Evolutionary conservation across 2,797 vertebrate genomes (phyloP).

Genomic region (Lutjanus campechanus): DNA sequence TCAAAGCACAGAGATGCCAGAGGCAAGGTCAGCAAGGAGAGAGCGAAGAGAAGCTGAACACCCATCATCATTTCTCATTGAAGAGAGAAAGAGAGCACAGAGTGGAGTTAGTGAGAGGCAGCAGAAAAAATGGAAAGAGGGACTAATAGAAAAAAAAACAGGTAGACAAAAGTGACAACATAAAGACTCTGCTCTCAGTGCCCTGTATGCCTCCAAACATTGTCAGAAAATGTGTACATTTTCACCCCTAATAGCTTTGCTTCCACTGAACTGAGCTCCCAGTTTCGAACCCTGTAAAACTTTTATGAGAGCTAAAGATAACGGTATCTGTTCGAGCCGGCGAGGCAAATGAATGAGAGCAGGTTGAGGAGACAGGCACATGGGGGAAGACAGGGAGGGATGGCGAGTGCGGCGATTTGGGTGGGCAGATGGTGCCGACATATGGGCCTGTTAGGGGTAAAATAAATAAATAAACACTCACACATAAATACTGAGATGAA

Average conservation of each 20-base stretch:
- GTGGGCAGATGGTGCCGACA: conserved; percentile 79
- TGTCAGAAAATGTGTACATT: not conserved
- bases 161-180: not conserved
- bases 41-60: conserved; percentile 26
- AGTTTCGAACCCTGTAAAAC: conserved; percentile 30
- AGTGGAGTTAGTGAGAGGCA: not conserved
- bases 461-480: conserved; percentile 84
- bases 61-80: conserved; percentile 37
- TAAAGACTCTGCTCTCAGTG: not conserved
- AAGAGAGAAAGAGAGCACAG: conserved; percentile 11
- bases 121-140: not conserved
- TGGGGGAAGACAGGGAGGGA: conserved; percentile 55
- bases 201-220: not conserved
- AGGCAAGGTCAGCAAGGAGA: conserved; percentile 65
- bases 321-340: conserved; percentile 21
- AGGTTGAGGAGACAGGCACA: conserved; percentile 56
- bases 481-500: conserved; percentile 80
- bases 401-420: conserved; percentile 61
- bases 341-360: conserved; percentile 49
- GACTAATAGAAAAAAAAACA: not conserved
- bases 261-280: not conserved
- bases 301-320: conserved; percentile 42
- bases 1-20: conserved; percentile 52
- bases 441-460: conserved; percentile 82
- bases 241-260: not conserved